Percentiles rank a stretch among this genome's conserved stretches.
Evolutionary conservation across 2,888 invertebrate genomes (phyloP).

Genomic region (Polydrusus tereticollis): DNA sequence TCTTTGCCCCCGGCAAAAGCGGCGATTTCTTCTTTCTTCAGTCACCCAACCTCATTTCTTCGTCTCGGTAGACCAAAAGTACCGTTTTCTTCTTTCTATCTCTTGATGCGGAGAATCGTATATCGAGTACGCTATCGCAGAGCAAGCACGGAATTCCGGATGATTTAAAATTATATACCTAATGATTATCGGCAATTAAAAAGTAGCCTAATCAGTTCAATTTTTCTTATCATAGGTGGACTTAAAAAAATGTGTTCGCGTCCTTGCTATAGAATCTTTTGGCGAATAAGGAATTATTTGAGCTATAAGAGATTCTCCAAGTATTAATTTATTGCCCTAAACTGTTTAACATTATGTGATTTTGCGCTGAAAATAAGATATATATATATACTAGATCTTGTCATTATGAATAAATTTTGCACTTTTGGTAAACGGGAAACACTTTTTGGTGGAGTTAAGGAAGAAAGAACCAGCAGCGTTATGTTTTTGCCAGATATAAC

Average conservation of each 20-base stretch:
- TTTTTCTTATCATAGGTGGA: not conserved
- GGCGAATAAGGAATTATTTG: too few relatives aligned
- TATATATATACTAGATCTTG: not conserved
- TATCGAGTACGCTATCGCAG: conserved; percentile 14
- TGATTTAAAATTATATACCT: conserved; percentile 3
- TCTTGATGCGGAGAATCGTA: conserved; percentile 13
- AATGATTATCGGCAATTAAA: not conserved
- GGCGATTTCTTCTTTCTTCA: conserved; percentile 54
- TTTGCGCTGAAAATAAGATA: not conserved
- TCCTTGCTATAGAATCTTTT: not conserved
- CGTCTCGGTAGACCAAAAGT: conserved; percentile 49
- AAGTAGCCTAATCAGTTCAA: too few relatives aligned
- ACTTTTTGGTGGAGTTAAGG: conserved; percentile 55
- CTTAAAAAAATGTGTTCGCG: not conserved
- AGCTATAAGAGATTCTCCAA: too few relatives aligned
- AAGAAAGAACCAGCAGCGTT: conserved; percentile 49
- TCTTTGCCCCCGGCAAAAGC: conserved; percentile 53
- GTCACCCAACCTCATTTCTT: conserved; percentile 63
- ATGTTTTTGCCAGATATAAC: conserved; percentile 63
- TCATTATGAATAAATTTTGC: conserved; percentile 60
- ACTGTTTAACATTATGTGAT: not conserved
- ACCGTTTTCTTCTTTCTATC: conserved; percentile 41
- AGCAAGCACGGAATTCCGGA: not conserved
- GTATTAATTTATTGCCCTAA: too few relatives aligned
- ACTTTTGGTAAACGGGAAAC: conserved; percentile 60